Evolutionary conservation across 2,888 invertebrate species (phyloP).

Genomic region (Tachina lurida): DNA sequence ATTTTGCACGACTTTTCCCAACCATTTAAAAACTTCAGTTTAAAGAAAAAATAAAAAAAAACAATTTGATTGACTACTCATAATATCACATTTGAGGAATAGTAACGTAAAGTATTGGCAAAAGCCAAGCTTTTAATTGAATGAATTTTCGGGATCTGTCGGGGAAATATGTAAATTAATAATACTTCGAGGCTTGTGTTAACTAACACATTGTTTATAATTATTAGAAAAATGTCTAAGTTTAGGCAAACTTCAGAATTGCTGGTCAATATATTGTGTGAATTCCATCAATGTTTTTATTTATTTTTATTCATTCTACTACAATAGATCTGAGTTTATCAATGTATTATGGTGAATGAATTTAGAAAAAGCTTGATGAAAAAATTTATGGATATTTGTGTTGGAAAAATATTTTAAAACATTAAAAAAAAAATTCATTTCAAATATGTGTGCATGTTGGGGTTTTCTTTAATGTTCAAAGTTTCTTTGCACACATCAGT

Average conservation of each 20-base stretch:
- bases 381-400: slow-evolving; percentile 36
- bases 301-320: neutral
- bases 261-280: neutral
- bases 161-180: too few relatives aligned
- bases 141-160: too few relatives aligned
- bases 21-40: neutral
- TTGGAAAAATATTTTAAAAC: neutral
- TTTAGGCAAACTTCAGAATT: neutral
- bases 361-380: slow-evolving; percentile 11
- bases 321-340: slow-evolving; percentile 48
- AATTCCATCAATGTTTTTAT: neutral
- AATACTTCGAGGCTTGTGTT: too few relatives aligned
- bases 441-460: neutral
- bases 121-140: too few relatives aligned
- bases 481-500: slow-evolving; percentile 19
- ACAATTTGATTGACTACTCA: neutral
- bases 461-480: slow-evolving; percentile 2
- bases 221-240: neutral
- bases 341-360: slow-evolving; percentile 48
- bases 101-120: too few relatives aligned
- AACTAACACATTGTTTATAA: too few relatives aligned
- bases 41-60: neutral
- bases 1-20: neutral
- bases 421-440: slow-evolving; percentile 6
- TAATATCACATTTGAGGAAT: too few relatives aligned